Conservation (phyloP, 2,797 vertebrate genomes). For the Melopsittacus undulatus region DNA sequence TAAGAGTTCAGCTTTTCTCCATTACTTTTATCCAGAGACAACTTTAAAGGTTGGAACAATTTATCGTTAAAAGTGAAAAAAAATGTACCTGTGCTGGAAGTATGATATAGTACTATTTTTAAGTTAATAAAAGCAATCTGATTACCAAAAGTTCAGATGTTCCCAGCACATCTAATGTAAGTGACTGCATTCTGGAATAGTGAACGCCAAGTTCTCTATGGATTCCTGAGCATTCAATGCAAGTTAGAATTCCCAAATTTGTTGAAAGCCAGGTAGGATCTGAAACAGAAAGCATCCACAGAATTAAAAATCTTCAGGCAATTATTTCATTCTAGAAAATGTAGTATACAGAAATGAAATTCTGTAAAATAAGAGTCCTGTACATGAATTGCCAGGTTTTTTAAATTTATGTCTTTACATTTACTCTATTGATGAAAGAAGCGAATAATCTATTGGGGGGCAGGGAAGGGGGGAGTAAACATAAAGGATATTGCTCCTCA, state of each 20-base stretch:
- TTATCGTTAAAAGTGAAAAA: background rate
- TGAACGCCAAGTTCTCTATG: slow-evolving; percentile 97
- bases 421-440: background rate
- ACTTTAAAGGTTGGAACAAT: background rate
- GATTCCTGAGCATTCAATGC: slow-evolving; percentile 98
- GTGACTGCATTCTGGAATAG: slow-evolving; percentile 97
- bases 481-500: background rate
- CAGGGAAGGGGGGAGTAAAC: background rate
- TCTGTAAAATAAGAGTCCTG: background rate
- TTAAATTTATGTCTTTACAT: background rate
- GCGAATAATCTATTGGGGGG: background rate
- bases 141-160: slow-evolving; percentile 98
- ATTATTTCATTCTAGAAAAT: background rate
- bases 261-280: slow-evolving; percentile 98
- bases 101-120: background rate
- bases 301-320: background rate
- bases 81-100: background rate
- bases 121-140: background rate
- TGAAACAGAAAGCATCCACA: slow-evolving; percentile 59
- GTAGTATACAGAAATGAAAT: background rate
- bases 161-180: slow-evolving; percentile 95
- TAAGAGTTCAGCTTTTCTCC: background rate
- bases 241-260: slow-evolving; percentile 96
- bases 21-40: background rate
- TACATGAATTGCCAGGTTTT: background rate